A percentile compares a stretch with the other conserved stretches of the same genome.
Evolutionary conservation across 2,888 invertebrate species (phyloP).

Genomic region (Scaeva pyrastri): DNA sequence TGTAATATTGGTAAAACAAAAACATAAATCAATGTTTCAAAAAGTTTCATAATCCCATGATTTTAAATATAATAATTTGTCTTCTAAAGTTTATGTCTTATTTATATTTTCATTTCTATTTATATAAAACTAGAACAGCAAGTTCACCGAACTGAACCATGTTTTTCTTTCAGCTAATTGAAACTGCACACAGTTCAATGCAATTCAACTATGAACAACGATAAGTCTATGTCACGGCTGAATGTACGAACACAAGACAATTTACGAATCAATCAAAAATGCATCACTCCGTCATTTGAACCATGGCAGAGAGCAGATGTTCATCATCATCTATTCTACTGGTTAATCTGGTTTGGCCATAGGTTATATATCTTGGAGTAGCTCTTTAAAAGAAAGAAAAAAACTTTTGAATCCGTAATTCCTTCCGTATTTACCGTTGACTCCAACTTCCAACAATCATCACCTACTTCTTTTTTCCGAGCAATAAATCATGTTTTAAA

Average conservation of each 20-base stretch:
- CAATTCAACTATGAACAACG: neutral
- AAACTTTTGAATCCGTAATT: neutral
- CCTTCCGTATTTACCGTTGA: conserved; percentile 32
- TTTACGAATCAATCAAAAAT: conserved; percentile 25
- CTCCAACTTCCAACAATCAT: neutral
- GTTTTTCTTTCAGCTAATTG: neutral
- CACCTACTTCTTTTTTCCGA: neutral
- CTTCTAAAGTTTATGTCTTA: too few relatives aligned
- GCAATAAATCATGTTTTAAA: conserved; percentile 19
- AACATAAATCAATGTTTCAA: too few relatives aligned
- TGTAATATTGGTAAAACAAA: too few relatives aligned
- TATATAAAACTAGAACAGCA: too few relatives aligned
- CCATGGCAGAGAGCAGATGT: conserved; percentile 44
- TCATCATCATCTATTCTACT: conserved; percentile 33
- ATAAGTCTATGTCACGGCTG: neutral
- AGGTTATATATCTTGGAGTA: neutral
- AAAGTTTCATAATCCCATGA: too few relatives aligned
- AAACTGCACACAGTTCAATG: neutral
- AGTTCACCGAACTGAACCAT: neutral
- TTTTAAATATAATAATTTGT: too few relatives aligned
- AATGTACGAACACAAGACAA: neutral
- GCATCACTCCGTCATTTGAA: neutral
- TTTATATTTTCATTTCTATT: too few relatives aligned
- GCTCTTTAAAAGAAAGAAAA: conserved; percentile 25
- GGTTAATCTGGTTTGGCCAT: conserved; percentile 48